A percentile compares a stretch with the other conserved stretches of the same genome.
These are phyloP conservation scores for Rhyacichthys aspro DNA, from an alignment of 2,797 vertebrate genomes.

Conservation along the genomic window DNA sequence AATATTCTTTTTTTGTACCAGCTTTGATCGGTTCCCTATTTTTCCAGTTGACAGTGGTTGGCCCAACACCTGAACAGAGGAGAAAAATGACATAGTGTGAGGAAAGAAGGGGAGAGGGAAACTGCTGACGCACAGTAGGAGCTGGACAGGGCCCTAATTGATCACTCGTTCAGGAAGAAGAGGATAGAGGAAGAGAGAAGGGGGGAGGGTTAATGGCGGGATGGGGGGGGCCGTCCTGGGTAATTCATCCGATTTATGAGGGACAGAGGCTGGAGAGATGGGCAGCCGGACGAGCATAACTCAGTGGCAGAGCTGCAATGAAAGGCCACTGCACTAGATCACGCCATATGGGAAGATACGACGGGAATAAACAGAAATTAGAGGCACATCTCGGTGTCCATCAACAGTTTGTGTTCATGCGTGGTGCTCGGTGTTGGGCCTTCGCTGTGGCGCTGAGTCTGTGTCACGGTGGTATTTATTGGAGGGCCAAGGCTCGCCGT, in stretches of 20 bases:
- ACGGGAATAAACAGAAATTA: slow-evolving; percentile 57
- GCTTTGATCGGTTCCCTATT: slow-evolving; percentile 43
- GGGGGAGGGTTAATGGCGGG: slow-evolving; percentile 69
- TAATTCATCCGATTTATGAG: slow-evolving; percentile 72
- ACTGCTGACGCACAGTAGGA: slow-evolving; percentile 70
- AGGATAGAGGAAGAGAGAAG: slow-evolving; percentile 20
- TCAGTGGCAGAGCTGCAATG: slow-evolving; percentile 64
- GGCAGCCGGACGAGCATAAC: slow-evolving; percentile 60
- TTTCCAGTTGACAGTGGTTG: slow-evolving; percentile 43
- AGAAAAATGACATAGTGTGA: slow-evolving; percentile 66
- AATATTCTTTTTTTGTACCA: slow-evolving; percentile 42
- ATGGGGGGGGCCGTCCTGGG: slow-evolving; percentile 52
- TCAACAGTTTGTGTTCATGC: slow-evolving; percentile 11
- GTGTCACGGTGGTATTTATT: slow-evolving; percentile 62
- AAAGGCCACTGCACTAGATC: slow-evolving; percentile 66
- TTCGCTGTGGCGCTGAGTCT: slow-evolving; percentile 45
- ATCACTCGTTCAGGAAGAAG: slow-evolving; percentile 73
- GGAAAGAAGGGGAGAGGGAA: slow-evolving; percentile 42
- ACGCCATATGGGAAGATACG: slow-evolving; percentile 26
- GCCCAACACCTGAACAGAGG: slow-evolving; percentile 39
- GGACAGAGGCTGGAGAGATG: slow-evolving; percentile 54
- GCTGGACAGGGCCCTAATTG: slow-evolving; percentile 78
- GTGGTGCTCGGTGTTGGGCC: slow-evolving; percentile 12
- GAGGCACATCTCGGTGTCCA: slow-evolving; percentile 26
- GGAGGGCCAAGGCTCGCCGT: slow-evolving; percentile 45